Evolutionary conservation across 2,797 vertebrate species (phyloP), one percentile per base, ranked within the genome.

Genomic region (Vireo griseus): DNA sequence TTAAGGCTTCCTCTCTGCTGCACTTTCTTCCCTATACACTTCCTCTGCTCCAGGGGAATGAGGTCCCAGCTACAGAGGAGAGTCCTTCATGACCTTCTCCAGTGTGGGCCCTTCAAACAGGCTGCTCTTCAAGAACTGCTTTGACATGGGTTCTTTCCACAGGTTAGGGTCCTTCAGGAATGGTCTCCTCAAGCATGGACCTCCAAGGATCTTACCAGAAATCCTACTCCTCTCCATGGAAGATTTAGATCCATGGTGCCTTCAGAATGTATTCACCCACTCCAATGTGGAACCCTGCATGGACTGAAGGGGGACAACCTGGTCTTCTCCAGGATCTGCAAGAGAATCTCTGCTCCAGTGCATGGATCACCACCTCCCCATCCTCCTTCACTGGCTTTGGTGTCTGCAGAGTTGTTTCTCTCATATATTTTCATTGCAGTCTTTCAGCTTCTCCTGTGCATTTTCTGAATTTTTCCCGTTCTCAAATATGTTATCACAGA

Each of bases 331-430:
- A 44, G 3, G 7, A 11, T 6, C 9, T 65, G 31, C 13, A 45
- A 40, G 5, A 21, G 33, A 61, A 67, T 48, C 28, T 29, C 52
- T 39, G 16, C 24, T 52, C 8, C 2, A 0, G 13, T 0, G 0
- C 28, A 31, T 66, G 19, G 12, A 62, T 1, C 3, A 26, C 12
- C 2, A 22, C 7, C 6, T 57, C 2, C 5, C 3, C 4, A 13
- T 28, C 16, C 29, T 67, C 25, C 26, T 74, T 71, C 25, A 65
- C 12, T 3, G 1, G 22, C 10, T 8, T 57, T n/a, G 16, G 9
- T 52, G 8, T 25, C 16, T 75, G n/a, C n/a, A 28, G 17, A 28
- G 8, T 11, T 84, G 3, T 16, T 80, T 54, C 22, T 58, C n/a
- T 58, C 39, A 26, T 10, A 6, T 18, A 31, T 71, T 75, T 68